phyloP scores from a whole-genome alignment of 2,113 vertebrate species.

The Pterocles burchelli region DNA sequence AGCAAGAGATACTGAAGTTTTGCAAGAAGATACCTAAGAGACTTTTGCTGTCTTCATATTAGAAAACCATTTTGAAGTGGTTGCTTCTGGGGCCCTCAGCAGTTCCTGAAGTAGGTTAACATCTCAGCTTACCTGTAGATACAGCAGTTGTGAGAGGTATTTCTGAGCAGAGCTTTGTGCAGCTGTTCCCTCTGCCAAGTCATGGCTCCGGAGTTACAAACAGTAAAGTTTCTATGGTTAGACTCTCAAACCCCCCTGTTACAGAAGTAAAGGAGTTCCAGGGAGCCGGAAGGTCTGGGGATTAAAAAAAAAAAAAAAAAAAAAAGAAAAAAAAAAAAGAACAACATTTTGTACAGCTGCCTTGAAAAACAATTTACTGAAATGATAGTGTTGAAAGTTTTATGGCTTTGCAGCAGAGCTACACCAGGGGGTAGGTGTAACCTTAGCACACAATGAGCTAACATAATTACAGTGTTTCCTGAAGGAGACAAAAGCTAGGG shows the following conservation, averaged over 20 bases:
- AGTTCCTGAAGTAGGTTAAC: not conserved
- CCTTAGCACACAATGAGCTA: not conserved
- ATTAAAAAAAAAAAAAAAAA: not conserved
- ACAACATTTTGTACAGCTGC: not conserved
- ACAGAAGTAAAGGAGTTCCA: not conserved
- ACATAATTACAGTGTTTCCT: conserved; percentile 36
- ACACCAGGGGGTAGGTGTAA: conserved; percentile 27
- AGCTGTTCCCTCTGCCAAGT: not conserved
- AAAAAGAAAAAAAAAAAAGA: not conserved
- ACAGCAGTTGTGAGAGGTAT: rapidly evolving
- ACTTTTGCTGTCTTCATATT: not conserved
- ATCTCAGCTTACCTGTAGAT: rapidly evolving
- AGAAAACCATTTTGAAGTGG: not conserved
- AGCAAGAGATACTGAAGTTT: not conserved
- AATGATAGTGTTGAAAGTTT: not conserved
- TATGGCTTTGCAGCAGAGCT: not conserved
- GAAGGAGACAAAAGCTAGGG: conserved; percentile 17
- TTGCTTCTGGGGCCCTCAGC: not conserved
- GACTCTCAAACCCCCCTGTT: not conserved
- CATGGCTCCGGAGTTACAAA: not conserved
- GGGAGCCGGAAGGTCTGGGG: not conserved
- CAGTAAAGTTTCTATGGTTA: not conserved
- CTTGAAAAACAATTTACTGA: not conserved
- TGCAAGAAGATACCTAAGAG: not conserved
- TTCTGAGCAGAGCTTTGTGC: not conserved